A percentile compares a stretch with the other conserved stretches of the same genome.
Evolutionary conservation across 2,113 vertebrate genomes (phyloP).

Genomic region (Strigops habroptila): DNA sequence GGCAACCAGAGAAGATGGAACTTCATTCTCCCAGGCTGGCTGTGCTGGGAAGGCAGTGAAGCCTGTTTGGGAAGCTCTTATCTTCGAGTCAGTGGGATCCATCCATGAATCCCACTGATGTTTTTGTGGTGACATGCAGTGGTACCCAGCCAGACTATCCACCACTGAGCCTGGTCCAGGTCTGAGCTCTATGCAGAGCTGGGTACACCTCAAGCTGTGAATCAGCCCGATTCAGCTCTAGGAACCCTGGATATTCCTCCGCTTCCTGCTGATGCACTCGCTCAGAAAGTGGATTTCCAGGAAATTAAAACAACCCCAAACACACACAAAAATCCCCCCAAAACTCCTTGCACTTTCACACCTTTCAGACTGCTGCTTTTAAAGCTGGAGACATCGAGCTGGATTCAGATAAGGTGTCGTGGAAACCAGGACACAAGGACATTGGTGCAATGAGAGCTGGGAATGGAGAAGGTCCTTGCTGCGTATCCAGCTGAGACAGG

Average conservation of each 20-base stretch:
- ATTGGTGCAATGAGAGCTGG: not conserved
- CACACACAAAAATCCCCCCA: not conserved
- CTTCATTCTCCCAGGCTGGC: rapidly evolving
- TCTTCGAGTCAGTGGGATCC: not conserved
- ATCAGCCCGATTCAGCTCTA: rapidly evolving
- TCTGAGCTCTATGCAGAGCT: not conserved
- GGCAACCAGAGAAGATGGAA: rapidly evolving
- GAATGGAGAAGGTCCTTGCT: not conserved
- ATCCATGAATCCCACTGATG: not conserved
- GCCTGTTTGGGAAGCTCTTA: not conserved
- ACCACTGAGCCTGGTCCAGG: rapidly evolving
- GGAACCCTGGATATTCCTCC: not conserved
- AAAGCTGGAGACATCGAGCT: not conserved
- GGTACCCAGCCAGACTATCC: not conserved
- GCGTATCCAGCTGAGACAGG: not conserved
- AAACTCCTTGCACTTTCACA: not conserved
- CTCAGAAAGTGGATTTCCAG: not conserved
- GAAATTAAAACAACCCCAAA: not conserved
- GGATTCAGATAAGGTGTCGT: not conserved
- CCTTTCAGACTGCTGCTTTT: not conserved
- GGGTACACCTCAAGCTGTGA: not conserved
- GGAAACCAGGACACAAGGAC: not conserved
- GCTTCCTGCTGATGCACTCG: not conserved
- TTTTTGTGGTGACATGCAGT: not conserved
- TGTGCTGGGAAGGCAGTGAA: not conserved